A percentile compares a stretch with the other conserved stretches of the same genome.
phyloP scores from a whole-genome alignment of 2,888 invertebrate genomes.

The Apodemia mormo region DNA sequence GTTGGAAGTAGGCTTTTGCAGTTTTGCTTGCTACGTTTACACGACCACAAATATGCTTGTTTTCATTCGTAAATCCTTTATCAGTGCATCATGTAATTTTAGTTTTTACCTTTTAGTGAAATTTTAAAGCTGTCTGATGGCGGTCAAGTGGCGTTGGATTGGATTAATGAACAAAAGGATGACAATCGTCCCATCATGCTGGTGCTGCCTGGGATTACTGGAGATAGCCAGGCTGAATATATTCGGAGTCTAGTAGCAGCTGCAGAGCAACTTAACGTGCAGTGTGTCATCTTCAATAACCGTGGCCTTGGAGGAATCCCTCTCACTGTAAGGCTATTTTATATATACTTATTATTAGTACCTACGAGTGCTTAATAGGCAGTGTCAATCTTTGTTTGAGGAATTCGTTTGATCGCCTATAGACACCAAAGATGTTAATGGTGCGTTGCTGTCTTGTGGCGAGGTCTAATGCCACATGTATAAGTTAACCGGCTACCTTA shows the following conservation, averaged over 20 bases:
- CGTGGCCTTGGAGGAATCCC: constrained; percentile 9
- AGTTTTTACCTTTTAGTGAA: constrained; percentile 2
- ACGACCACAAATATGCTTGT: no score
- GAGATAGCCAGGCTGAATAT: constrained; percentile 1
- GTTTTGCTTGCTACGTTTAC: no score
- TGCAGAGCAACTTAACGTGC: constrained; percentile 1
- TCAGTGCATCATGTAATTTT: neutral
- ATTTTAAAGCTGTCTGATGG: constrained; percentile 12
- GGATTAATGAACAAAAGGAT: constrained; percentile 1
- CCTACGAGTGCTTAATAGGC: no score
- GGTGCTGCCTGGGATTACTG: neutral
- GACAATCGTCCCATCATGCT: constrained; percentile 6
- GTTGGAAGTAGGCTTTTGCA: no score
- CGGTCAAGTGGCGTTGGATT: constrained; percentile 11
- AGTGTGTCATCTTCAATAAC: constrained; percentile 10
- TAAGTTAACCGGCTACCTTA: no score
- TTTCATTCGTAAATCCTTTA: no score
- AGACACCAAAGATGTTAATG: no score
- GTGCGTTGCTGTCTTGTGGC: no score
- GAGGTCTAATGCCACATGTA: no score
- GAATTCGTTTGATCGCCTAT: no score
- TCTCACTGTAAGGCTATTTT: neutral
- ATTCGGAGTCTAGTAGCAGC: constrained; percentile 9
- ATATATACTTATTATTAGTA: neutral
- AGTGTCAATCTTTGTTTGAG: no score